Conservation (phyloP, 1,140 invertebrate genomes). For the Hyles vespertilio region DNA sequence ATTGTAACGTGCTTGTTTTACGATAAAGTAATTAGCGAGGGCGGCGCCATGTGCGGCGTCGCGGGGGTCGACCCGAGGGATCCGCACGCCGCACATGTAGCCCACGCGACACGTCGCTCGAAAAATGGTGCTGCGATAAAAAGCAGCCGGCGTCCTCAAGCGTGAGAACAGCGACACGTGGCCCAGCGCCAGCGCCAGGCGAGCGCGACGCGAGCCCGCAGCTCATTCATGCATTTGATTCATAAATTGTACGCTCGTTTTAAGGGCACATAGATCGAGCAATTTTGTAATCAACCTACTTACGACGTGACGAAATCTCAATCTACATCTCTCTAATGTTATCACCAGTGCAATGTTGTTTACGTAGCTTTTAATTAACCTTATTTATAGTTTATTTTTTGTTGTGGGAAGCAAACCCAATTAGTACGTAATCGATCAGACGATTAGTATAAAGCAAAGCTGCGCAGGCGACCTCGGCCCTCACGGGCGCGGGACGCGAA, state of each 20-base stretch:
- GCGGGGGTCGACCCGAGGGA: slow-evolving; percentile 47
- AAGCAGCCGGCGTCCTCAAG: slow-evolving; percentile 41
- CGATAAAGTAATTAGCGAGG: slow-evolving; percentile 63
- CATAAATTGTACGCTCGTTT: slow-evolving; percentile 46
- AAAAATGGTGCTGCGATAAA: slow-evolving; percentile 57
- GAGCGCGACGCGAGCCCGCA: slow-evolving; percentile 20
- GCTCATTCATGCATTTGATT: slow-evolving; percentile 72
- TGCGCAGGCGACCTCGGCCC: background rate
- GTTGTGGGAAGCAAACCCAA: background rate
- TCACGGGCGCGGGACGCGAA: background rate
- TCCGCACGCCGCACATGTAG: slow-evolving; percentile 45
- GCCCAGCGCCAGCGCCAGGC: slow-evolving; percentile 14
- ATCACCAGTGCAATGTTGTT: no score
- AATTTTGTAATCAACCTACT: slow-evolving; percentile 4
- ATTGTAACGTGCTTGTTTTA: slow-evolving; percentile 26
- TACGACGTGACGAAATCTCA: background rate
- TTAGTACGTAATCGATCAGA: slow-evolving; percentile 2
- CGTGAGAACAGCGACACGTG: slow-evolving; percentile 69
- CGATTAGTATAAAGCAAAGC: slow-evolving; percentile 4
- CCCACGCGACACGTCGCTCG: slow-evolving; percentile 54
- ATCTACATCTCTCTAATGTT: background rate
- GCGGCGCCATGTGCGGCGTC: slow-evolving; percentile 52
- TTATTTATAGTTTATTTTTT: background rate
- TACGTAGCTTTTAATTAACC: no score
- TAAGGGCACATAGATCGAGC: slow-evolving; percentile 15